A percentile compares a stretch with the other conserved stretches of the same genome.
Evolutionary conservation across 2,888 invertebrate genomes (phyloP).

Genomic region (Neuroscelio doddi): DNA sequence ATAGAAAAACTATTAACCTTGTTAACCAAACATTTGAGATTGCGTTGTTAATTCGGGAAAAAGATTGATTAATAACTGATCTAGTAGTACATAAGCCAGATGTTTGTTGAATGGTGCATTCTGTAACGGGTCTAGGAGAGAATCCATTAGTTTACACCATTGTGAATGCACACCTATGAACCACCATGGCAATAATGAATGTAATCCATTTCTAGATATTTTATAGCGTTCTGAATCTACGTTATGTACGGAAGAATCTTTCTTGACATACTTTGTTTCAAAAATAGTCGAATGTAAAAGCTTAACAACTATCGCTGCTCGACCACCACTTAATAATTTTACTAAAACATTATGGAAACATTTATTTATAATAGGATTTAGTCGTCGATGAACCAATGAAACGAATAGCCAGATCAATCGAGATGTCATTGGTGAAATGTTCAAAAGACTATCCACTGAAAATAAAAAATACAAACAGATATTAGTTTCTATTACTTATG

Average conservation of each 20-base stretch:
- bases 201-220: slow-evolving; percentile 60
- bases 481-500: not conserved
- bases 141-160: slow-evolving; percentile 63
- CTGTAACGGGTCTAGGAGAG: slow-evolving; percentile 71
- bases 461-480: slow-evolving; percentile 26
- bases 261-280: slow-evolving; percentile 38
- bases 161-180: slow-evolving; percentile 57
- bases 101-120: slow-evolving; percentile 77
- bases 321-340: slow-evolving; percentile 63
- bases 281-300: slow-evolving; percentile 62
- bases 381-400: slow-evolving; percentile 52
- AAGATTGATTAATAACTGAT: slow-evolving; percentile 82
- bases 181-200: slow-evolving; percentile 64
- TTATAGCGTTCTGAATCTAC: slow-evolving; percentile 53
- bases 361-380: slow-evolving; percentile 61
- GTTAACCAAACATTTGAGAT: slow-evolving; percentile 23
- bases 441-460: slow-evolving; percentile 61
- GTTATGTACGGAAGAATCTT: slow-evolving; percentile 28
- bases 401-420: slow-evolving; percentile 62
- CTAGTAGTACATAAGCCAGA: slow-evolving; percentile 85
- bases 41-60: slow-evolving; percentile 79
- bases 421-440: slow-evolving; percentile 53
- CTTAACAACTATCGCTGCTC: slow-evolving; percentile 65
- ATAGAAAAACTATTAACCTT: not conserved
- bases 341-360: slow-evolving; percentile 56